Percentiles rank a stretch among this genome's conserved stretches.
Evolutionary conservation across 2,888 invertebrate genomes (phyloP).

Genomic region (Drosophila picticornis): DNA sequence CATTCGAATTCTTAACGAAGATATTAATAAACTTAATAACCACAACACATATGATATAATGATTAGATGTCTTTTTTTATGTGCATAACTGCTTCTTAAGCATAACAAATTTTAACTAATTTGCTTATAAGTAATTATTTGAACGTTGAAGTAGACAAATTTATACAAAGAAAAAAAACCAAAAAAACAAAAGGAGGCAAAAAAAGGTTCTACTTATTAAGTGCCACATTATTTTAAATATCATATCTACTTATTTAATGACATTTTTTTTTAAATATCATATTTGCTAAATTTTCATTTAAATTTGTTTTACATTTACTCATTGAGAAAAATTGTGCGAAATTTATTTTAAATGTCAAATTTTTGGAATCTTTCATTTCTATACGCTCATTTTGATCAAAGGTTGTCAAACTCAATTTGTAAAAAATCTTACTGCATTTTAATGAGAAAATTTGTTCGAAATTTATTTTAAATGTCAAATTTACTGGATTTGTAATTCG

Average conservation of each 20-base stretch:
- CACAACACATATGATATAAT: background rate
- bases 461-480: constrained; percentile 58
- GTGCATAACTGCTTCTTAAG: background rate
- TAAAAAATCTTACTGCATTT: background rate
- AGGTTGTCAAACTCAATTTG: background rate
- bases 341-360: background rate
- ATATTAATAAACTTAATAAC: background rate
- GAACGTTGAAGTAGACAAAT: background rate
- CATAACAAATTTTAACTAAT: background rate
- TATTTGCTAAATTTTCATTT: background rate
- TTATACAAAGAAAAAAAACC: background rate
- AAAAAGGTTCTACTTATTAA: background rate
- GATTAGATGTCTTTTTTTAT: background rate
- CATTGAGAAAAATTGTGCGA: background rate
- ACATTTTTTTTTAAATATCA: background rate
- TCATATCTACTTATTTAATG: no score
- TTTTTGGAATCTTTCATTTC: background rate
- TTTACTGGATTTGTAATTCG: constrained; percentile 41
- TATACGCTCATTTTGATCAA: background rate
- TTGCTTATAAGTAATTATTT: background rate
- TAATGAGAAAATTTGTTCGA: background rate
- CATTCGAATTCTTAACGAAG: background rate
- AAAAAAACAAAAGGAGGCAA: background rate
- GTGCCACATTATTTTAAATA: background rate
- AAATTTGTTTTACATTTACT: background rate